Conservation (phyloP, 1,140 invertebrate species). For the Protaetia brevitarsis region DNA sequence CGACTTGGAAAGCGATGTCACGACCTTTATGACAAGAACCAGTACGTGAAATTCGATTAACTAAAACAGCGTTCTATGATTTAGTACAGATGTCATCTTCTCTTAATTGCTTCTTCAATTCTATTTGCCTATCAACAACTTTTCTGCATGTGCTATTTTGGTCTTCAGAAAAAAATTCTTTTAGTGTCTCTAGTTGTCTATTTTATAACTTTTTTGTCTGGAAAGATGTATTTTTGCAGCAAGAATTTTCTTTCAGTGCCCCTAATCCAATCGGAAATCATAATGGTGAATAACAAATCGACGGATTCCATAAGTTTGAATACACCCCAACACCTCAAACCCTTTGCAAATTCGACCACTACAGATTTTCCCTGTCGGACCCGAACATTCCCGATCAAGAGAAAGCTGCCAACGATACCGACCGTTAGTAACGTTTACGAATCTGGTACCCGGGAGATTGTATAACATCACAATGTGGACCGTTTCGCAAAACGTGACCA, state of each 20-base stretch:
- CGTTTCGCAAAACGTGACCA: constrained; percentile 76
- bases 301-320: constrained; percentile 71
- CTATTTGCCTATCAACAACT: too few relatives aligned
- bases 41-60: too few relatives aligned
- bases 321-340: constrained; percentile 81
- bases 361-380: constrained; percentile 78
- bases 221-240: too few relatives aligned
- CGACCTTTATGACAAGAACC: constrained; percentile 68
- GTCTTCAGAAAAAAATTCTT: too few relatives aligned
- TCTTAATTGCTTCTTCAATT: too few relatives aligned
- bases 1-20: constrained; percentile 67
- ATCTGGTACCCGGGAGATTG: constrained; percentile 73
- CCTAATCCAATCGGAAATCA: constrained; percentile 85
- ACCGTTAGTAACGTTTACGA: constrained; percentile 81
- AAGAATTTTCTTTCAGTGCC: constrained; percentile 68
- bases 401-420: constrained; percentile 70
- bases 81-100: too few relatives aligned
- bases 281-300: constrained; percentile 76
- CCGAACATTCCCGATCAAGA: constrained; percentile 68
- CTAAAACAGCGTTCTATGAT: too few relatives aligned
- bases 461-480: constrained; percentile 94
- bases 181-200: too few relatives aligned
- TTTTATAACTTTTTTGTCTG: too few relatives aligned
- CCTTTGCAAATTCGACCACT: constrained; percentile 75
- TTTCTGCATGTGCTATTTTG: too few relatives aligned